These are phyloP conservation scores for Watsonalla binaria DNA, from an alignment of 2,888 invertebrate species.

Conservation along the genomic window DNA sequence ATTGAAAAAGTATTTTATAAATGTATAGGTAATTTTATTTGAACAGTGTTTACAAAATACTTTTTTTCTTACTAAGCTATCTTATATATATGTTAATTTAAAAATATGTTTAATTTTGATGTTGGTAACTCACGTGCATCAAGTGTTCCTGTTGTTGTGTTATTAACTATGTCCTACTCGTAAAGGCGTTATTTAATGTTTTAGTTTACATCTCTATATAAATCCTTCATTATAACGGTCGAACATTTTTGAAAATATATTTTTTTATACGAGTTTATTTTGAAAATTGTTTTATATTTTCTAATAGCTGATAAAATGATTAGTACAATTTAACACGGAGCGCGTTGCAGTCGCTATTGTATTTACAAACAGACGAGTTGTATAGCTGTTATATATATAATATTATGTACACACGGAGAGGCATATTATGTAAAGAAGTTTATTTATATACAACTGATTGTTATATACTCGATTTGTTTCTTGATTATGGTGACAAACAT, in stretches of 20 bases:
- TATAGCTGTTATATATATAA: constrained; percentile 22
- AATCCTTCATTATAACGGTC: background rate
- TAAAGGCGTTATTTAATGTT: too few relatives aligned
- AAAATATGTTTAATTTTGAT: too few relatives aligned
- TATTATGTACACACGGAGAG: constrained; percentile 16
- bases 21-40: too few relatives aligned
- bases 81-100: too few relatives aligned
- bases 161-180: too few relatives aligned
- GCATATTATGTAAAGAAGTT: constrained; percentile 2
- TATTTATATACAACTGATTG: background rate
- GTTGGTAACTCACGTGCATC: too few relatives aligned
- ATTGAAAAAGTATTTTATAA: too few relatives aligned
- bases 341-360: constrained; percentile 30
- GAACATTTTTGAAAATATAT: constrained; percentile 16
- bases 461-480: background rate
- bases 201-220: too few relatives aligned
- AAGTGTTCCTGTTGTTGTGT: too few relatives aligned
- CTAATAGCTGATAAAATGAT: constrained; percentile 45
- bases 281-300: constrained; percentile 15
- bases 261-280: constrained; percentile 24
- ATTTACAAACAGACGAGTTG: constrained; percentile 17
- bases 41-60: too few relatives aligned
- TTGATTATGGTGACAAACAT: too few relatives aligned
- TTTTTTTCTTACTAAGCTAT: too few relatives aligned
- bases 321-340: constrained; percentile 43